Conservation (phyloP, 2,113 vertebrate species). For the Atrichornis clamosus region DNA sequence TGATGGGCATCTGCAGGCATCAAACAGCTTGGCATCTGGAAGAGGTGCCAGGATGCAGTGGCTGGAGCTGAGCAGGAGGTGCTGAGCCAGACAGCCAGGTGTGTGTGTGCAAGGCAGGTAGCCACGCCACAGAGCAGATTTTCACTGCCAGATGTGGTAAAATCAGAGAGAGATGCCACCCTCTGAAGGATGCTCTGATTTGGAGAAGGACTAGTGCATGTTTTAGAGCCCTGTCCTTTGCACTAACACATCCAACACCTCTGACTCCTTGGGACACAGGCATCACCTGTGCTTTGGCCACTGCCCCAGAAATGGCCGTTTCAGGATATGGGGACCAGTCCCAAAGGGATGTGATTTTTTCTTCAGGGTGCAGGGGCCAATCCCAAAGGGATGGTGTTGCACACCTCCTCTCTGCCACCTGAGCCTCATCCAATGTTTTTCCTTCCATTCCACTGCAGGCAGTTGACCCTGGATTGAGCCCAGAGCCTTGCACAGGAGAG, state of each 20-base stretch:
- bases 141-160: background rate
- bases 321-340: background rate
- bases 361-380: accelerated
- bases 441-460: background rate
- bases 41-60: background rate
- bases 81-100: background rate
- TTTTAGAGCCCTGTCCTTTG: background rate
- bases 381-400: background rate
- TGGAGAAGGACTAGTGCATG: too few species aligned
- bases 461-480: background rate
- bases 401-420: background rate
- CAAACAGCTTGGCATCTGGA: background rate
- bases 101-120: background rate
- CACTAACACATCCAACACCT: background rate
- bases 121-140: background rate
- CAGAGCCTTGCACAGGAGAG: background rate
- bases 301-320: background rate
- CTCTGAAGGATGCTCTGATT: background rate
- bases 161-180: background rate
- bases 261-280: background rate
- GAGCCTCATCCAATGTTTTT: background rate
- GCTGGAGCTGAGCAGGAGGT: background rate
- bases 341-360: background rate
- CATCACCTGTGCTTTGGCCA: background rate
- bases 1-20: background rate